Evolutionary conservation across 2,113 vertebrate species (phyloP).

Genomic region (Geococcyx californianus): DNA sequence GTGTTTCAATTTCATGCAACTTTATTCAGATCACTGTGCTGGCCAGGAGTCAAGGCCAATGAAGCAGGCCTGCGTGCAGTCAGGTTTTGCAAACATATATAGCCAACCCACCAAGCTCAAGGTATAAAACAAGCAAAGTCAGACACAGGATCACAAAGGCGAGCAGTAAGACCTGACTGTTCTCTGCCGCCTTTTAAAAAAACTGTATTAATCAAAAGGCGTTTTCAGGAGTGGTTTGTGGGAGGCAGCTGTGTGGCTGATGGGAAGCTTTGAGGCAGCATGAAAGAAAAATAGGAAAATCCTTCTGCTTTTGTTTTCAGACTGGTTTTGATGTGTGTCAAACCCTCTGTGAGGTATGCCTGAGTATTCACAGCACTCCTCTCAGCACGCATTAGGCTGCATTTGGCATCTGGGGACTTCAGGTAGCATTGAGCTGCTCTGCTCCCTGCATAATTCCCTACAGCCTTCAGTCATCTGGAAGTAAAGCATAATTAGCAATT

Average conservation of each 20-base stretch:
- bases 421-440: neutral
- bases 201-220: neutral
- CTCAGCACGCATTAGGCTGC: neutral
- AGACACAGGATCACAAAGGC: neutral
- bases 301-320: neutral
- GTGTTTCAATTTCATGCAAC: neutral
- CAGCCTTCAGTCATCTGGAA: conserved; percentile 39
- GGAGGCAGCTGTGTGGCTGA: neutral
- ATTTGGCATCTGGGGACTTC: neutral
- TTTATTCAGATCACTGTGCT: neutral
- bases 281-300: neutral
- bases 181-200: neutral
- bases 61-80: neutral
- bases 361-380: neutral
- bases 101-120: neutral
- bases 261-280: neutral
- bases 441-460: neutral
- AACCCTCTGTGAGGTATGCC: neutral
- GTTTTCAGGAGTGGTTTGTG: neutral
- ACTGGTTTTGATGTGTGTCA: neutral
- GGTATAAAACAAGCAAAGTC: neutral
- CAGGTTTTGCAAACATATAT: neutral
- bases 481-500: conserved; percentile 33
- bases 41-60: neutral
- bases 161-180: neutral